These are phyloP conservation scores for Leptinotarsa texana DNA, from an alignment of 1,140 invertebrate genomes.

Conservation along the genomic window DNA sequence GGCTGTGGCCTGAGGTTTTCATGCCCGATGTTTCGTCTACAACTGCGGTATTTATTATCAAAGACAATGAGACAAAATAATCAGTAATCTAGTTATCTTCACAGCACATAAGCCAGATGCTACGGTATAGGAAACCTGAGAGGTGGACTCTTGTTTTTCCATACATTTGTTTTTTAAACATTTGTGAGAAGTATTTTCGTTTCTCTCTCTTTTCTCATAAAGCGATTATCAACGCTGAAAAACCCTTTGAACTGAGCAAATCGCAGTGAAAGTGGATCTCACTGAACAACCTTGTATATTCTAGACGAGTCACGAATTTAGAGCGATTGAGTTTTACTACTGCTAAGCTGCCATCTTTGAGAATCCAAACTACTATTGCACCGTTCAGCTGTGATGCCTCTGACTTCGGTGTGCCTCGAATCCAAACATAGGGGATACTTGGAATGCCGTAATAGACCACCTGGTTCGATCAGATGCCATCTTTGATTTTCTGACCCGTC, in stretches of 20 bases:
- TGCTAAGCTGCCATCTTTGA: constrained; percentile 67
- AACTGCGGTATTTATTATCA: no score
- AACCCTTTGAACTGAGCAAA: neutral
- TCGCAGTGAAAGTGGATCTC: neutral
- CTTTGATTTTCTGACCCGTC: constrained; percentile 75
- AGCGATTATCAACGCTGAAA: no score
- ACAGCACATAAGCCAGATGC: no score
- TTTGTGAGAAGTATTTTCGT: no score
- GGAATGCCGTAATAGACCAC: constrained; percentile 72
- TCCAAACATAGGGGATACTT: constrained; percentile 81
- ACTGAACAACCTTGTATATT: constrained; percentile 1
- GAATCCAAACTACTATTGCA: constrained; percentile 69
- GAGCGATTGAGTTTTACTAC: constrained; percentile 15
- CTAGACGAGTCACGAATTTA: neutral
- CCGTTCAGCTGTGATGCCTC: constrained; percentile 70
- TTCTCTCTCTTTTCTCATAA: no score
- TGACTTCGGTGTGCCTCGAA: constrained; percentile 65
- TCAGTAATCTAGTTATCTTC: no score
- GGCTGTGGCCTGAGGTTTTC: no score
- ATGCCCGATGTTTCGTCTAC: no score
- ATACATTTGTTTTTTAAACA: no score
- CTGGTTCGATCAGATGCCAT: constrained; percentile 72
- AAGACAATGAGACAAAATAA: no score
- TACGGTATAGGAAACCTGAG: no score
- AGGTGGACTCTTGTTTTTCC: no score